These are phyloP conservation scores for Pterocles burchelli DNA, from an alignment of 2,113 vertebrate species.

Conservation along the genomic window DNA sequence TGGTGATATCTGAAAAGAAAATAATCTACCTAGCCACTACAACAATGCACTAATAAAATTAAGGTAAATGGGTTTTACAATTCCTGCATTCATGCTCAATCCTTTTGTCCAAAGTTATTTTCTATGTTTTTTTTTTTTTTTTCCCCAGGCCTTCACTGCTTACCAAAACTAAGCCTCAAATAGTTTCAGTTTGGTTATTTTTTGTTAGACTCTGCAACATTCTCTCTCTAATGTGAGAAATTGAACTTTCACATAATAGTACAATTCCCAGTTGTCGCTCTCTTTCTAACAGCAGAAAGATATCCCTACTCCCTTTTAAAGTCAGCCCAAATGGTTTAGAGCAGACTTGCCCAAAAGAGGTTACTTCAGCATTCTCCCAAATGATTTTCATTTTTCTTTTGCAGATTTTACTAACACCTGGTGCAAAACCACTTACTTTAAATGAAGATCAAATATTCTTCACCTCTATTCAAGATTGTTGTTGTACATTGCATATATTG, in stretches of 20 bases:
- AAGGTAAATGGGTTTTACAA: not conserved
- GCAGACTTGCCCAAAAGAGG: not conserved
- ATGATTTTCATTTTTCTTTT: not conserved
- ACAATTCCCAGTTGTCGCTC: not conserved
- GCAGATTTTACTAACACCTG: not conserved
- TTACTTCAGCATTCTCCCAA: not conserved
- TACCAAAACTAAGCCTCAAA: not conserved
- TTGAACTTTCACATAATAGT: not conserved
- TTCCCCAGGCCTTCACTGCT: not conserved
- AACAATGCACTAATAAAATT: not conserved
- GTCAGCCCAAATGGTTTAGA: not conserved
- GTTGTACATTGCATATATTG: not conserved
- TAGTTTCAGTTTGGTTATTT: not conserved
- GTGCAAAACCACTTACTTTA: not conserved
- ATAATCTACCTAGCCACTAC: not conserved
- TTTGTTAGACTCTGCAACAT: not conserved
- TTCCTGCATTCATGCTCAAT: not conserved
- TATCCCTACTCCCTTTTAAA: not conserved
- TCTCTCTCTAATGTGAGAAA: not conserved
- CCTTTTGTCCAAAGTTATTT: not conserved
- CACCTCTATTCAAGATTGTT: not conserved
- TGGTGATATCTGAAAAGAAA: not conserved
- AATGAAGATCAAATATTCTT: not conserved
- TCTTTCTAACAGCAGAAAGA: not conserved
- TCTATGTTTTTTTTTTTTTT: not conserved